A percentile compares a stretch with the other conserved stretches of the same genome.
These are phyloP conservation scores for Mythimna pallens DNA, from an alignment of 2,888 invertebrate genomes.

Conservation along the genomic window DNA sequence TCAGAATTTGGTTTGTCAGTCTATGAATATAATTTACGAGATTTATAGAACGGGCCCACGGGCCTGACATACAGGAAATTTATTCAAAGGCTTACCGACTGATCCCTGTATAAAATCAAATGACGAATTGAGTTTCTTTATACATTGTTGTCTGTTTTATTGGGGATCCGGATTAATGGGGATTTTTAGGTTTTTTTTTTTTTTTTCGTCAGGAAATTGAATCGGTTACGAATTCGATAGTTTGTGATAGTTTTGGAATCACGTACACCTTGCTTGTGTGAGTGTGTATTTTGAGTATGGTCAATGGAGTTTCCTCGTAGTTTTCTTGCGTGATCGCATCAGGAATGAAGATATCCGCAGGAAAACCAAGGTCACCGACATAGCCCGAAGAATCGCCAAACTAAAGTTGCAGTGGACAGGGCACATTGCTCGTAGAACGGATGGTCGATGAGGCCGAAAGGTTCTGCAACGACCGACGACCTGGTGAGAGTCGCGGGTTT, in stretches of 20 bases:
- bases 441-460: too few species aligned
- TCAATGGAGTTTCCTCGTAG: too few species aligned
- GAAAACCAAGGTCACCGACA: too few species aligned
- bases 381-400: too few species aligned
- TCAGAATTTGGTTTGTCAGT: conserved; percentile 54
- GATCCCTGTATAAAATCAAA: conserved; percentile 62
- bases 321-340: too few species aligned
- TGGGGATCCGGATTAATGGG: conserved; percentile 51
- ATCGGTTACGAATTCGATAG: conserved; percentile 4
- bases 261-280: neutral
- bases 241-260: conserved; percentile 2
- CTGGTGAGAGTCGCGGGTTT: too few species aligned
- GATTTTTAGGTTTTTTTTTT: conserved; percentile 31
- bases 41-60: conserved; percentile 52
- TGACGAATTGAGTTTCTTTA: conserved; percentile 60
- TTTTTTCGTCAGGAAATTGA: conserved; percentile 15
- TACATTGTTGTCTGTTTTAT: conserved; percentile 59
- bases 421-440: too few species aligned
- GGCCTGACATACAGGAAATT: conserved; percentile 62
- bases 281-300: too few species aligned
- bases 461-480: too few species aligned
- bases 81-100: conserved; percentile 63
- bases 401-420: too few species aligned
- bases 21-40: conserved; percentile 65
- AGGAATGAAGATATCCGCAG: too few species aligned